These are phyloP conservation scores for Myotis planiceps DNA, from an alignment of 2,797 vertebrate species.

Conservation along the genomic window DNA sequence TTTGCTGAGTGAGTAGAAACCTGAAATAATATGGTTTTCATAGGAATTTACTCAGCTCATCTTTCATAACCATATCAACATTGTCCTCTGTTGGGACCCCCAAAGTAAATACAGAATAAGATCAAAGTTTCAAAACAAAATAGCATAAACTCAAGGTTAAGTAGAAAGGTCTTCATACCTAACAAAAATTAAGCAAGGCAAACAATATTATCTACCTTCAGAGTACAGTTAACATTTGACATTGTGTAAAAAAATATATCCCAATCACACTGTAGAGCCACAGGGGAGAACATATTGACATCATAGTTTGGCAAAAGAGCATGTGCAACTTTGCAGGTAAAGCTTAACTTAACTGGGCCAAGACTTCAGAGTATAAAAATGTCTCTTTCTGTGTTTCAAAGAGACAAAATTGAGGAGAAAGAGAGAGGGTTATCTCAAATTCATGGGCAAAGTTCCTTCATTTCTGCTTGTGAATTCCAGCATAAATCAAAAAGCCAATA, in stretches of 20 bases:
- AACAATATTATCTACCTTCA: constrained; percentile 18
- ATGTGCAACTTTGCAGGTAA: neutral
- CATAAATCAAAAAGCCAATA: constrained; percentile 68
- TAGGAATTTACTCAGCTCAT: constrained; percentile 41
- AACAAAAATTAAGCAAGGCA: constrained; percentile 56
- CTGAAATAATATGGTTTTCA: constrained; percentile 28
- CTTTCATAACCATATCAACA: constrained; percentile 54
- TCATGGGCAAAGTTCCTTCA: constrained; percentile 22
- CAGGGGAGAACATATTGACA: constrained; percentile 47
- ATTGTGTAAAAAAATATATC: neutral
- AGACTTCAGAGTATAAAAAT: neutral
- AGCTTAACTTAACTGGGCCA: constrained; percentile 11
- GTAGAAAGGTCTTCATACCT: constrained; percentile 35
- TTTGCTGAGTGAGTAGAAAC: constrained; percentile 48
- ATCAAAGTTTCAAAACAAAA: constrained; percentile 52
- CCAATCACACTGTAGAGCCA: constrained; percentile 45
- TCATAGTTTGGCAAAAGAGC: neutral
- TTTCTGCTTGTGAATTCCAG: constrained; percentile 64
- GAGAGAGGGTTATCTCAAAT: neutral
- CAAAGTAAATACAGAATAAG: constrained; percentile 43
- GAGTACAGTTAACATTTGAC: constrained; percentile 48
- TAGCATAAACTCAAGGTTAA: neutral
- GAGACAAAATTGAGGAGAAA: constrained; percentile 19
- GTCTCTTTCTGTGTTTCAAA: constrained; percentile 25
- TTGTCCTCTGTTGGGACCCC: neutral